Conservation (phyloP, 2,113 vertebrate species). For the Urocolius indicus region DNA sequence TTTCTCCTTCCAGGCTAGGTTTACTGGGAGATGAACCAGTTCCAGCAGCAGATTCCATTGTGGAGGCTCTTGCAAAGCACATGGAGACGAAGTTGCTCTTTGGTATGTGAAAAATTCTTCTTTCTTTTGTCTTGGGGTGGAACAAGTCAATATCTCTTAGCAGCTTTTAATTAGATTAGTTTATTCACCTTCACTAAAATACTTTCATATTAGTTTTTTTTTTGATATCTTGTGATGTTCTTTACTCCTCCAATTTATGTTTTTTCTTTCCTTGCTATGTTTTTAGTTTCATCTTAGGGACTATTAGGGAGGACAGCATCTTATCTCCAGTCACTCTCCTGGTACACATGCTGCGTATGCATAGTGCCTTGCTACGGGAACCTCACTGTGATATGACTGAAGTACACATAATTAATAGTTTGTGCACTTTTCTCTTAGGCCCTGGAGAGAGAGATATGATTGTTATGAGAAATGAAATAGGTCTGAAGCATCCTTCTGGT, state of each 20-base stretch:
- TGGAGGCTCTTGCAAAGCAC: slow-evolving; percentile 89
- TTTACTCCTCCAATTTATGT: neutral
- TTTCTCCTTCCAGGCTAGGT: slow-evolving; percentile 83
- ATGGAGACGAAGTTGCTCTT: slow-evolving; percentile 89
- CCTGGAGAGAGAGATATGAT: slow-evolving; percentile 92
- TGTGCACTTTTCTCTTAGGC: slow-evolving; percentile 74
- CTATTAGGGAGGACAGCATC: no score
- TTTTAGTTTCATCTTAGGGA: neutral
- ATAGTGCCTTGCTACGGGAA: neutral
- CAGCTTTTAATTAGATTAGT: neutral
- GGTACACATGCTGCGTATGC: neutral
- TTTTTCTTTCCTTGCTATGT: neutral
- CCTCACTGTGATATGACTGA: neutral
- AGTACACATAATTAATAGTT: neutral
- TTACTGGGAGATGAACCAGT: slow-evolving; percentile 88
- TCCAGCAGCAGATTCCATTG: slow-evolving; percentile 84
- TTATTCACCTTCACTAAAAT: neutral
- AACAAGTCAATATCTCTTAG: neutral
- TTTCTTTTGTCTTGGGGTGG: neutral
- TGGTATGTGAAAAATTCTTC: slow-evolving; percentile 76
- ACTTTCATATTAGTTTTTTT: neutral
- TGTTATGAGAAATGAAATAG: slow-evolving; percentile 91
- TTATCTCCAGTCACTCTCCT: neutral
- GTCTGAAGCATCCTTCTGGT: slow-evolving; percentile 90
- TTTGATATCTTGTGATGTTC: neutral